A percentile compares a stretch with the other conserved stretches of the same genome.
These are phyloP conservation scores for Rostratula benghalensis DNA, from an alignment of 2,113 vertebrate species.

Conservation along the genomic window DNA sequence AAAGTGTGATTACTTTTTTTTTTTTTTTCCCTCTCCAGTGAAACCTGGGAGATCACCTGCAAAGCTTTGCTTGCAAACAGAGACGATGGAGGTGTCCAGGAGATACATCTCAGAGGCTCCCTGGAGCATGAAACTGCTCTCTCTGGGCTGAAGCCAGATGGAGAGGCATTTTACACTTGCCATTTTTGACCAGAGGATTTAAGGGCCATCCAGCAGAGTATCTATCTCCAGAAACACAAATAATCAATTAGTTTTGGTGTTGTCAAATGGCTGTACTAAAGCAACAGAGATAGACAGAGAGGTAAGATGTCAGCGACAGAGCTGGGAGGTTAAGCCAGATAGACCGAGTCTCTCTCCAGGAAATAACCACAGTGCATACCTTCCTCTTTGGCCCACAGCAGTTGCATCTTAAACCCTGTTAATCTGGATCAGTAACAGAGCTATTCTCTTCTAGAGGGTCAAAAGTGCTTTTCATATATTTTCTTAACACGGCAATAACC, in stretches of 20 bases:
- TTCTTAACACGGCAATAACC: not conserved
- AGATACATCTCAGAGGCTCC: not conserved
- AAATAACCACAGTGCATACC: not conserved
- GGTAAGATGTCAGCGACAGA: not conserved
- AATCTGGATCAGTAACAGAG: not conserved
- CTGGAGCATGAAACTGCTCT: not conserved
- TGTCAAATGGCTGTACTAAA: slow-evolving; percentile 1
- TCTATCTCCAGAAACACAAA: not conserved
- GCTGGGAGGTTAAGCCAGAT: not conserved
- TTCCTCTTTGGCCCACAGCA: not conserved
- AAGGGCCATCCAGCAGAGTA: not conserved
- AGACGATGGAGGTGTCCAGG: not conserved
- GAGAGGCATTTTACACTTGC: not conserved
- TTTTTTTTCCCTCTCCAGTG: not conserved
- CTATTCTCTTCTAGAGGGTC: not conserved
- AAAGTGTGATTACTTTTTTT: not conserved
- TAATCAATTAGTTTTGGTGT: not conserved
- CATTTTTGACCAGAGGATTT: slow-evolving; percentile 12
- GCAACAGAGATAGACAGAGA: not conserved
- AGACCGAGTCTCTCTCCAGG: not conserved
- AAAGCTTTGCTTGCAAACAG: not conserved
- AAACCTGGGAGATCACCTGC: not conserved
- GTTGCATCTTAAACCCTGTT: not conserved
- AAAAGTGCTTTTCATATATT: not conserved
- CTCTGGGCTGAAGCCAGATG: not conserved